phyloP scores from a whole-genome alignment of 2,888 invertebrate species.

The Rutpela maculata region DNA sequence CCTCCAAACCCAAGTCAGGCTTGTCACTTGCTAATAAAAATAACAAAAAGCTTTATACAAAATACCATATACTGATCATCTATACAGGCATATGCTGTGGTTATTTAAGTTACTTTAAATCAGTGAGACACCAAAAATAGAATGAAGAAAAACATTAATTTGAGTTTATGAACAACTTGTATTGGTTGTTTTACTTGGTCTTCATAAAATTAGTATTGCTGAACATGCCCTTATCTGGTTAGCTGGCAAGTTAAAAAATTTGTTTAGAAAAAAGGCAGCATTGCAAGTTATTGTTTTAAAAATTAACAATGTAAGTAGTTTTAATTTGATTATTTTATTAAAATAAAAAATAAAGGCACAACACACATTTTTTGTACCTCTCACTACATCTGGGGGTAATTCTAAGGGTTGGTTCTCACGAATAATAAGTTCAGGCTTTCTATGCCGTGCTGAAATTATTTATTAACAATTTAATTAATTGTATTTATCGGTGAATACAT shows the following conservation, averaged over 20 bases:
- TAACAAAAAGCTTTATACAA: conserved; percentile 53
- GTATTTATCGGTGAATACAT: background rate
- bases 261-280: background rate
- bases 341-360: conserved; percentile 37
- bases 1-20: conserved; percentile 89
- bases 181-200: background rate
- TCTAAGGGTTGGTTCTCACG: conserved; percentile 93
- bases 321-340: background rate
- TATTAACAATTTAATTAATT: background rate
- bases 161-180: background rate
- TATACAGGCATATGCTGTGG: background rate
- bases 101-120: background rate
- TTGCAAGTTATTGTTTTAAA: too few relatives aligned
- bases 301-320: background rate
- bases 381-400: conserved; percentile 93
- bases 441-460: conserved; percentile 77
- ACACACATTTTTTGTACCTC: conserved; percentile 79
- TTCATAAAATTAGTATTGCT: background rate
- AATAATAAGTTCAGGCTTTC: conserved; percentile 91
- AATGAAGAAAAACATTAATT: background rate
- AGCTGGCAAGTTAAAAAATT: background rate
- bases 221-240: background rate
- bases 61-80: background rate
- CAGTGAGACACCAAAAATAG: background rate
- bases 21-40: conserved; percentile 84